phyloP scores from a whole-genome alignment of 2,888 invertebrate genomes.

The Anagyrus pseudococci region DNA sequence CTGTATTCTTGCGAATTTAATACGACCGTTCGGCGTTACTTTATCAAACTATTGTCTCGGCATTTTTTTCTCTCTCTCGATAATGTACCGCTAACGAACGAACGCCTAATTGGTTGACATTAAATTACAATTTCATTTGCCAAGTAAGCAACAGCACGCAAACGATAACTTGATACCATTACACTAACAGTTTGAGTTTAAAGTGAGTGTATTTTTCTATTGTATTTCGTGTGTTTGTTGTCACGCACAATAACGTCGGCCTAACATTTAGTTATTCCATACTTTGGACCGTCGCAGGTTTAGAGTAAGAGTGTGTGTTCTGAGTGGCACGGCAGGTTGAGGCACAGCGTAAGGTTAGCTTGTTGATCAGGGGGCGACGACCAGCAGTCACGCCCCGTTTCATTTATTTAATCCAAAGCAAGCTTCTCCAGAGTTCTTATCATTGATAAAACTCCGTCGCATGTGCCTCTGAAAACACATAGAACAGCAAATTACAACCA shows the following conservation, averaged over 20 bases:
- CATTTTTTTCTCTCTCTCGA: too few relatives aligned
- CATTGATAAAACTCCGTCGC: conserved; percentile 61
- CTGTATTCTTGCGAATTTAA: too few relatives aligned
- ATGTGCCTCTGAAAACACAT: conserved; percentile 62
- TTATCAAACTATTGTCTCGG: too few relatives aligned
- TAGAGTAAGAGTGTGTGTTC: conserved; percentile 61
- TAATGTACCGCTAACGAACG: too few relatives aligned
- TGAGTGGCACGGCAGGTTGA: conserved; percentile 59
- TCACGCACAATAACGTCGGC: conserved; percentile 45
- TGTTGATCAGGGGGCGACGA: conserved; percentile 55
- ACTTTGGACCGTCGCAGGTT: conserved; percentile 61
- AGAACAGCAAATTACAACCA: conserved; percentile 62
- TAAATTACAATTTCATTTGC: too few relatives aligned
- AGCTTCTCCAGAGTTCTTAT: conserved; percentile 60
- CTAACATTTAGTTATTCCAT: conserved; percentile 58
- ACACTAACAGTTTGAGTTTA: too few relatives aligned
- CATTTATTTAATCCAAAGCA: conserved; percentile 58
- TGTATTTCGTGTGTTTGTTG: conserved; percentile 35
- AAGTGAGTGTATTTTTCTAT: background rate
- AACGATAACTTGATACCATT: too few relatives aligned
- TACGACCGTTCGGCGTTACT: too few relatives aligned
- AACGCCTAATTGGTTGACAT: too few relatives aligned
- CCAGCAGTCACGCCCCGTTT: conserved; percentile 57
- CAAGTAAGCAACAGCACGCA: too few relatives aligned
- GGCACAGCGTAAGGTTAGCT: conserved; percentile 60